Base-by-base conservation (phyloP, 2,113 vertebrate genomes). In the Oenanthe melanoleuca region DNA sequence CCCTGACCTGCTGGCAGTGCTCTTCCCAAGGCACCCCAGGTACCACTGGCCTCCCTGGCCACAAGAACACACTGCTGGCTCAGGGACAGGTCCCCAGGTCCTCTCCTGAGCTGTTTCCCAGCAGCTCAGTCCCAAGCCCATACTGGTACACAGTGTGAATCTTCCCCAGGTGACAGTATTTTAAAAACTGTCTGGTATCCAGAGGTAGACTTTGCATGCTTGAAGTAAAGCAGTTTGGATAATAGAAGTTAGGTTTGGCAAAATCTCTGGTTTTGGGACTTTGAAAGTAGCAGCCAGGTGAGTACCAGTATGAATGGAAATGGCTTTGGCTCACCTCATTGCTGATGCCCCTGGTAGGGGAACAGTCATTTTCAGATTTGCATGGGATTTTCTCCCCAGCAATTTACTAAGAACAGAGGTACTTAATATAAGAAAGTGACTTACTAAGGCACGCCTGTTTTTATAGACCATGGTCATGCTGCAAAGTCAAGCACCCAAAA, bases 1-100 rank as follows among this genome's bases (percentile, higher is more conserved):
- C 6, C 40, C 47, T 0, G 1, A 8, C 29, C 11, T 56, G 8
- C 11, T 40, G 56, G 17, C 40, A 56, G 0, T 34, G 66, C 25
- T 8, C 3, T 42, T 71, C 34, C 42, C 31, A 12, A 49, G 22
- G 40, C 4, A 17, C 1, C 56, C 47, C 23, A n/a, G 40, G 56
- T 14, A 7, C 29, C 13, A 6, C 1, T 31, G 34, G 21, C 57
- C 14, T 42, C 22, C 57, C 26, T 37, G 57, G 66, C 9, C 50
- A 26, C 5, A 49, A 42, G 34, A 31, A 34, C 34, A 49, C 57
- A 7, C 50, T 42, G 17, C 50, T 72, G 57, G 50, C 75, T 64
- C 42, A 64, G 18, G 50, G 50, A 42, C 17, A 31, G 31, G 16
- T 17, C 29, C 13, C 25, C 0, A 2, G 24, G 34, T 34, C 14